These are phyloP conservation scores for Drosophila lowei DNA, from an alignment of 1,140 invertebrate genomes.

Conservation along the genomic window DNA sequence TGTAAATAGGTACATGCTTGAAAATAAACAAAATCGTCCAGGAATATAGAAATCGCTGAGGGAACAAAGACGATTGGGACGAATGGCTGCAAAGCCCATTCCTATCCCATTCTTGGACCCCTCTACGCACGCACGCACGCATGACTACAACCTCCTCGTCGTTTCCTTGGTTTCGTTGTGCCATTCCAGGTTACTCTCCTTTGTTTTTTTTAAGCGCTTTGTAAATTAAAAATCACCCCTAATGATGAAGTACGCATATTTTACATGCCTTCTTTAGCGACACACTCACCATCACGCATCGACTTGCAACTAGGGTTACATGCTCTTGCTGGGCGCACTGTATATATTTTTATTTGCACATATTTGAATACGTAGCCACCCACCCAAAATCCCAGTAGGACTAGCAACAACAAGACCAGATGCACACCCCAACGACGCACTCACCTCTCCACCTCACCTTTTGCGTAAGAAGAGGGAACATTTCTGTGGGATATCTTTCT, in stretches of 20 bases:
- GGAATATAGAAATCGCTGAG: too few species aligned
- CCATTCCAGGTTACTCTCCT: slow-evolving; percentile 34
- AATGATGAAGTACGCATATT: slow-evolving; percentile 56
- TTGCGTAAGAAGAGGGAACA: slow-evolving; percentile 19
- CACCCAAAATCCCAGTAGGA: slow-evolving; percentile 12
- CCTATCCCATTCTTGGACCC: not conserved
- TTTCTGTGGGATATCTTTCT: slow-evolving; percentile 1
- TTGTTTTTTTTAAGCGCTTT: slow-evolving; percentile 44
- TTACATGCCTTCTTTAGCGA: slow-evolving; percentile 42
- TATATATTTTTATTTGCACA: slow-evolving; percentile 1
- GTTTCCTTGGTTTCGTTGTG: slow-evolving; percentile 37
- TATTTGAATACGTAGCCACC: slow-evolving; percentile 2
- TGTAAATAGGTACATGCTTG: too few species aligned
- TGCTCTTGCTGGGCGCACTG: slow-evolving; percentile 16
- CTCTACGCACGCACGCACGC: slow-evolving; percentile 45
- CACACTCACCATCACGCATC: slow-evolving; percentile 23
- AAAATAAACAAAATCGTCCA: too few species aligned
- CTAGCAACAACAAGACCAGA: slow-evolving; percentile 17
- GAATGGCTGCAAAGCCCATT: not conserved
- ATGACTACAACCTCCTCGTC: slow-evolving; percentile 8
- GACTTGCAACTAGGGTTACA: slow-evolving; percentile 32
- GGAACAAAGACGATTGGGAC: too few species aligned
- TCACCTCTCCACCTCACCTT: slow-evolving; percentile 13
- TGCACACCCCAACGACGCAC: slow-evolving; percentile 7
- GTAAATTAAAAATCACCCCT: slow-evolving; percentile 56